Conservation (phyloP, 2,113 vertebrate species). For the Hippocampus barbouri region DNA sequence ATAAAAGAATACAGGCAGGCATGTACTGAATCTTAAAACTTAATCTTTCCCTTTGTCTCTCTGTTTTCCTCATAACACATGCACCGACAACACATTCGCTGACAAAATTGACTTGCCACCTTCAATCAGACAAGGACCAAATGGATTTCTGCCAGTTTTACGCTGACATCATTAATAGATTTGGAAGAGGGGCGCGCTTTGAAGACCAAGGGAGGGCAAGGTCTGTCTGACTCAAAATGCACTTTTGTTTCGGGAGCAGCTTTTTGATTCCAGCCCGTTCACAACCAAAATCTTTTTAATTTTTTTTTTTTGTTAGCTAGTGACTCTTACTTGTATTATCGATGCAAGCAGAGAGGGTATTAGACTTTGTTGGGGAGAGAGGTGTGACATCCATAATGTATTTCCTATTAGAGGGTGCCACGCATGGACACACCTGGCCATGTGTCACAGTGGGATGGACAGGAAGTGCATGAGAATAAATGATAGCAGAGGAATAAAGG, state of each 20-base stretch:
- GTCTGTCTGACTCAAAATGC: conserved; percentile 63
- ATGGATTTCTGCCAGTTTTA: conserved; percentile 67
- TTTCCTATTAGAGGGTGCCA: conserved; percentile 64
- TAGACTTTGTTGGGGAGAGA: conserved; percentile 66
- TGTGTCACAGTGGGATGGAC: conserved; percentile 61
- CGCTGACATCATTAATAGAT: conserved; percentile 67
- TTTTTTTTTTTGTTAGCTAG: conserved; percentile 14
- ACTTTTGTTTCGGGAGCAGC: conserved; percentile 64
- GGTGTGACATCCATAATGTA: conserved; percentile 74
- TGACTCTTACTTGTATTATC: conserved; percentile 66
- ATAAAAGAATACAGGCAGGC: conserved; percentile 24
- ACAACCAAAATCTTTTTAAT: conserved; percentile 12
- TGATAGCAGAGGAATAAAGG: conserved; percentile 26
- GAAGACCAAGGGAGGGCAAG: conserved; percentile 65
- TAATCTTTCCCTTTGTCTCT: conserved; percentile 21
- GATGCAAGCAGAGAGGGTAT: conserved; percentile 46
- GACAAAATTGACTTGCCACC: conserved; percentile 74
- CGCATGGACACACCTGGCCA: conserved; percentile 63
- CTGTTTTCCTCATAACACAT: conserved; percentile 37
- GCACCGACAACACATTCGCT: conserved; percentile 25
- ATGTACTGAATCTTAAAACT: conserved; percentile 15
- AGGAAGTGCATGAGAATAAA: conserved; percentile 59
- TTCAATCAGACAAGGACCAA: conserved; percentile 70
- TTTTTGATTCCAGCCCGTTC: conserved; percentile 53
- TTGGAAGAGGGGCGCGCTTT: conserved; percentile 51